phyloP scores from a whole-genome alignment of 2,113 vertebrate genomes.

The Leptocoma aspasia region DNA sequence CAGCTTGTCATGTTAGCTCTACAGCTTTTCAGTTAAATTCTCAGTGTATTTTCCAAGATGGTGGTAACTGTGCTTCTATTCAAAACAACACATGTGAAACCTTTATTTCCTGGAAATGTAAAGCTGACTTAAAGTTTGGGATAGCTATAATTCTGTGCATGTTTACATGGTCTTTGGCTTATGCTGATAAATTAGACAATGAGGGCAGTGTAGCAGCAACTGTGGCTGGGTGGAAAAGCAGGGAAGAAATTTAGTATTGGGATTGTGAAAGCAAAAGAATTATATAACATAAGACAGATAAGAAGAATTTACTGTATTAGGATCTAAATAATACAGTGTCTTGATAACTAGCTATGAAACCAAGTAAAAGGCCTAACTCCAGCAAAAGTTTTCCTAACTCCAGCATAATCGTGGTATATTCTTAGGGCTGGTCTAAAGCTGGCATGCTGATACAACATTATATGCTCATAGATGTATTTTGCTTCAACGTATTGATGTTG shows the following conservation, averaged over 20 bases:
- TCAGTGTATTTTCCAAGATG: neutral
- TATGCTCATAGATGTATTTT: neutral
- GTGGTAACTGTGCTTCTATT: neutral
- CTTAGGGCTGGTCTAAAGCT: neutral
- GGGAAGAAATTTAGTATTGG: neutral
- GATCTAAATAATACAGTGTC: neutral
- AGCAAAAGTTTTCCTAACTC: neutral
- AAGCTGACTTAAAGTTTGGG: neutral
- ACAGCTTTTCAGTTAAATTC: neutral
- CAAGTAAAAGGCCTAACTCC: neutral
- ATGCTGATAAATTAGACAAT: neutral
- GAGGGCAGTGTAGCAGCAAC: neutral
- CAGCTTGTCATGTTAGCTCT: neutral
- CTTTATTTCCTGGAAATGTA: neutral
- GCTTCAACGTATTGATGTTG: neutral
- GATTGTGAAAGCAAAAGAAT: neutral
- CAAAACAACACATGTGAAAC: neutral
- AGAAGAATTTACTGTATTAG: neutral
- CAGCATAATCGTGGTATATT: neutral
- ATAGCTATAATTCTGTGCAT: neutral
- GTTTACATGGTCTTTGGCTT: neutral
- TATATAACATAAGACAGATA: neutral
- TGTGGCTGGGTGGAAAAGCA: neutral
- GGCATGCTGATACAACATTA: neutral
- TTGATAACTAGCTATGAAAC: neutral